Evolutionary conservation across 2,888 invertebrate genomes (phyloP).

Genomic region (Orgyia antiqua): DNA sequence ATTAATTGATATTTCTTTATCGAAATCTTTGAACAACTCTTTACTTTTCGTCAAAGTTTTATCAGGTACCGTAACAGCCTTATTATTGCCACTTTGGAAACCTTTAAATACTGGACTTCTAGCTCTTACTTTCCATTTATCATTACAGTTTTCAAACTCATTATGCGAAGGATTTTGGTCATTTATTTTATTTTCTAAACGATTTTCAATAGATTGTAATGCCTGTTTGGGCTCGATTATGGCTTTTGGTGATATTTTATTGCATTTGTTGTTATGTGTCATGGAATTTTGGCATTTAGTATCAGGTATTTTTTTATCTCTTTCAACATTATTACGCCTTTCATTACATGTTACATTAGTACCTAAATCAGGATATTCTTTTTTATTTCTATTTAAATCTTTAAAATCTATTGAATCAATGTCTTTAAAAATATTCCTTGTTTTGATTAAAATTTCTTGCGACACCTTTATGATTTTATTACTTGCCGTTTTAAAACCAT

Average conservation of each 20-base stretch:
- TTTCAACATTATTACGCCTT: not conserved
- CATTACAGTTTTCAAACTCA: not conserved
- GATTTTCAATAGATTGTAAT: too few relatives aligned
- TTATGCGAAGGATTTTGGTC: not conserved
- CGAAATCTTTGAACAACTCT: constrained; percentile 31
- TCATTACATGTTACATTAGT: not conserved
- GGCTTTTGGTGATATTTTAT: too few relatives aligned
- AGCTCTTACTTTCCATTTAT: not conserved
- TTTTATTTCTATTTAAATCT: not conserved
- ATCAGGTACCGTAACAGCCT: constrained; percentile 28
- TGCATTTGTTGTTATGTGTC: too few relatives aligned
- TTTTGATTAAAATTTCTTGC: constrained; percentile 36
- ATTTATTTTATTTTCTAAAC: not conserved
- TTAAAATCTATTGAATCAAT: constrained; percentile 16
- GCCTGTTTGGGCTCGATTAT: too few relatives aligned
- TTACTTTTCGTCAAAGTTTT: constrained; percentile 42
- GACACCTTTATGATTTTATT: constrained; percentile 33
- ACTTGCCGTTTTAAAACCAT: constrained; percentile 45
- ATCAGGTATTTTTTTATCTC: too few relatives aligned
- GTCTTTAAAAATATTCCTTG: constrained; percentile 37
- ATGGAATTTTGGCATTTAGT: too few relatives aligned
- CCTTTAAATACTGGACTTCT: not conserved
- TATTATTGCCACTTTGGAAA: not conserved
- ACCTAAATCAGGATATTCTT: constrained; percentile 3
- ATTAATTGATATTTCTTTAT: not conserved